Base-by-base conservation (phyloP, 1,140 invertebrate species). In the Popillia japonica region DNA sequence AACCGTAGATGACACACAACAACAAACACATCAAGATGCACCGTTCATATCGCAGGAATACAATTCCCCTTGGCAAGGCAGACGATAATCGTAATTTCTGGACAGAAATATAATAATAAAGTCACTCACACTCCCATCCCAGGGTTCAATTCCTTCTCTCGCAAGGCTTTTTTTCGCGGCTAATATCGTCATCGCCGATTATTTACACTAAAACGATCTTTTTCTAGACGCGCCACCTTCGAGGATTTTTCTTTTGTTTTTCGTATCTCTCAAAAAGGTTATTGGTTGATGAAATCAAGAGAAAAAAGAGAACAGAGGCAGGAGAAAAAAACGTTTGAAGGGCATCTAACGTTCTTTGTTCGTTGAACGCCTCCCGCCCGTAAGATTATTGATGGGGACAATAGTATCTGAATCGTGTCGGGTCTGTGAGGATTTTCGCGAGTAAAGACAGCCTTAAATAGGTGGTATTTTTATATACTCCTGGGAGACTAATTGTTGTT, bases 401-500 rank as follows among this genome's bases (percentile, higher is more conserved):
- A 68, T 68, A n/a, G 9, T 68, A 68, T 55, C 17, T 55, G 22
- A 11, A 68, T 11, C 7, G 61, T n/a, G 27, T 8, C 9, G 20
- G 1, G 27, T 34, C 27, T 34, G 27, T 34, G 14, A 68, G 8
- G 61, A 68, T 34, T 68, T 68, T 68, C 27, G 61, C 8, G 61
- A 68, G 61, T 22, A 55, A n/a, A 10, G n/a, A 17, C 59, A 64
- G 61, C 20, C 22, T 1, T 10, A 34, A 34, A 34, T 34, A 34
- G 61, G 22, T 55, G 48, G 22, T 68, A 68, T 68, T 68, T 68
- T 27, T 34, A 34, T 68, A 68, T 27, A 68, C 9, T 23, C 10
- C 27, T 8, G 61, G 27, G 61, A 68, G 61, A 68, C 20, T 68
- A 68, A 68, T 68, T 68, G 61, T 68, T 68, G 61, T 68, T 68